Evolutionary conservation across 2,113 vertebrate species (phyloP).

Genomic region (Motacilla tschutschensis): DNA sequence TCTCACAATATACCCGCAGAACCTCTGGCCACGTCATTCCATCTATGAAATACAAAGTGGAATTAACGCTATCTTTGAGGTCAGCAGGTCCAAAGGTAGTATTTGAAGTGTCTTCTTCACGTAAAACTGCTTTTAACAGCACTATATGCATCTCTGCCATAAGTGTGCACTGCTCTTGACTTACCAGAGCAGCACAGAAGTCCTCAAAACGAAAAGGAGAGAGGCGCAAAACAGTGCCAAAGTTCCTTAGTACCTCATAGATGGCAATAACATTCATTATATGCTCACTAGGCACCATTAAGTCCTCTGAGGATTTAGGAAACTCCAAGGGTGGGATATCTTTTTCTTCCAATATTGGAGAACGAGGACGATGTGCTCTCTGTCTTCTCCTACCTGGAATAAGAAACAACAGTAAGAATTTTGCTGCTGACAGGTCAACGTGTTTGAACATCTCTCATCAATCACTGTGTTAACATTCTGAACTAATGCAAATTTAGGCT

Average conservation of each 20-base stretch:
- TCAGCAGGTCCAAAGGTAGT: constrained; percentile 97
- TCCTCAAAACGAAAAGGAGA: constrained; percentile 98
- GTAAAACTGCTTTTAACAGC: constrained; percentile 92
- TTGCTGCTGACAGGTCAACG: background rate
- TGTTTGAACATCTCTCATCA: background rate
- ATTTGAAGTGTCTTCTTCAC: constrained; percentile 96
- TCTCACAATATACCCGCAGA: constrained; percentile 94
- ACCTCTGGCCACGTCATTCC: constrained; percentile 98
- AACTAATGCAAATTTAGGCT: background rate
- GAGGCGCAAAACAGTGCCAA: constrained; percentile 92
- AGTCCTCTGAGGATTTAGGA: constrained; percentile 92
- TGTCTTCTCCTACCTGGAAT: constrained; percentile 85
- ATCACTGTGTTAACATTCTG: background rate
- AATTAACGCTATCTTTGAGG: constrained; percentile 96
- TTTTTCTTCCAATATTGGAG: constrained; percentile 92
- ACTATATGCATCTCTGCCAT: constrained; percentile 94
- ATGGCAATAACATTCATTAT: constrained; percentile 91
- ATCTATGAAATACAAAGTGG: constrained; percentile 95
- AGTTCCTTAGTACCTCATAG: constrained; percentile 95
- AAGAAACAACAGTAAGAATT: constrained; percentile 8
- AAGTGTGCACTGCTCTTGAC: constrained; percentile 95
- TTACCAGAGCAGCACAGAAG: constrained; percentile 93
- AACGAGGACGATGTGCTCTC: constrained; percentile 85
- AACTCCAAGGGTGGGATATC: constrained; percentile 90
- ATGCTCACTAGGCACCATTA: constrained; percentile 90